Base-by-base conservation (phyloP, 2,888 invertebrate species). In the Neuroscelio doddi region DNA sequence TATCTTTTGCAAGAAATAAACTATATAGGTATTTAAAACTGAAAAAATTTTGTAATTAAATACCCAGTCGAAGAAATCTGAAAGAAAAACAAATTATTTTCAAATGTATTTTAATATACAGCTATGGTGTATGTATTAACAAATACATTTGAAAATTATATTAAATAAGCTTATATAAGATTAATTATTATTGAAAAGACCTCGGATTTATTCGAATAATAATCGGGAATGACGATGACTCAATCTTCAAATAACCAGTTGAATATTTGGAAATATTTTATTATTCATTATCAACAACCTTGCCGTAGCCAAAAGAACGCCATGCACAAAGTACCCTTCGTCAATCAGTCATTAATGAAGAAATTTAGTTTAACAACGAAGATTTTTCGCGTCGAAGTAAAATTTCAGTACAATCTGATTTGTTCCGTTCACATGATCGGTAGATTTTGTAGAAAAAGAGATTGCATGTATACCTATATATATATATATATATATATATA, bases 311-410 rank as follows among this genome's bases (percentile, higher is more conserved):
- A 16, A 55, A 58, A 58, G 51, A 53, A 59, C 64, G 64, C 64
- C 59, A 64, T 64, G 55, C 55, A 50, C 38, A 44, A 30, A 29
- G 16, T 58, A 41, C 41, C 49, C 53, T 53, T 53, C 50, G 50
- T 58, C 39, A 44, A 50, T 21, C 17, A 17, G 36, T 41, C 36
- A 39, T 21, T 39, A 4, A 8, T 51, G 42, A 10, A 32, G 38
- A 26, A 45, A 16, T 56, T 58, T 49, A 34, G 38, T 63, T n/a
- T 64, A 34, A 59, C 59, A 64, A 59, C 59, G 59, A 64, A 58
- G 64, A 47, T 49, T 16, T 26, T 46, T 10, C 55, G 50, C 59
- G 59, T 58, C 50, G 64, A 56, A 32, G 51, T 26, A 12, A 26
- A 49, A 30, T 51, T 30, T 45, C 32, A 49, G 44, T 62, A 52